Conservation (phyloP, 2,113 vertebrate species). For the Macroglossus sobrinus region DNA sequence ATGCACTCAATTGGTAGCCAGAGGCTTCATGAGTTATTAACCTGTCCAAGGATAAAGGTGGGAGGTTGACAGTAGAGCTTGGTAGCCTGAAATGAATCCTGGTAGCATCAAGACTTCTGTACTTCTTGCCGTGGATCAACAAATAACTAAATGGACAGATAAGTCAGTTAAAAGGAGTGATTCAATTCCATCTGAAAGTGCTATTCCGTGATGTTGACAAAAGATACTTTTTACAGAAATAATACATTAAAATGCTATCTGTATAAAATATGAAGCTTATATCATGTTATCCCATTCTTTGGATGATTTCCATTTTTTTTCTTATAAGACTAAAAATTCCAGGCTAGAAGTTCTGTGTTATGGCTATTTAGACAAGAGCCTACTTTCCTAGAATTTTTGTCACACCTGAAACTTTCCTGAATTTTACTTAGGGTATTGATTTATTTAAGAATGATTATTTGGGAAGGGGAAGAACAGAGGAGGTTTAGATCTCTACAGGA, state of each 20-base stretch:
- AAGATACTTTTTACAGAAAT: background rate
- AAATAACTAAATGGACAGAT: fast-evolving
- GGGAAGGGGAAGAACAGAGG: too few relatives aligned
- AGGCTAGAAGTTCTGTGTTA: background rate
- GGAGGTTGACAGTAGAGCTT: background rate
- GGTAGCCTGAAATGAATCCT: background rate
- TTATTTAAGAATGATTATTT: background rate
- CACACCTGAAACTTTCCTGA: background rate
- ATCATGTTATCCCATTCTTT: background rate
- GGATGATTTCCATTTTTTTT: background rate
- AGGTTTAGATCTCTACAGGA: background rate
- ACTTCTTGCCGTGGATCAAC: background rate
- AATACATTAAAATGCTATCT: background rate
- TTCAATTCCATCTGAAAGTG: background rate
- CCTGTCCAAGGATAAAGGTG: too few relatives aligned
- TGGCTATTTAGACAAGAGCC: background rate
- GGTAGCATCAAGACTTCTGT: too few relatives aligned
- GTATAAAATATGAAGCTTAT: background rate
- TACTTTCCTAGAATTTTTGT: background rate
- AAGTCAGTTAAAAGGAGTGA: background rate
- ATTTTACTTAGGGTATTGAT: background rate
- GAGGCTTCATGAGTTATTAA: background rate
- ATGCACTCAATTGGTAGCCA: background rate
- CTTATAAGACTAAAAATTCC: background rate
- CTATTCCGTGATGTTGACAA: background rate